These are phyloP conservation scores for Mormyrops attenuatus DNA, from an alignment of 2,797 vertebrate genomes.

Conservation along the genomic window DNA sequence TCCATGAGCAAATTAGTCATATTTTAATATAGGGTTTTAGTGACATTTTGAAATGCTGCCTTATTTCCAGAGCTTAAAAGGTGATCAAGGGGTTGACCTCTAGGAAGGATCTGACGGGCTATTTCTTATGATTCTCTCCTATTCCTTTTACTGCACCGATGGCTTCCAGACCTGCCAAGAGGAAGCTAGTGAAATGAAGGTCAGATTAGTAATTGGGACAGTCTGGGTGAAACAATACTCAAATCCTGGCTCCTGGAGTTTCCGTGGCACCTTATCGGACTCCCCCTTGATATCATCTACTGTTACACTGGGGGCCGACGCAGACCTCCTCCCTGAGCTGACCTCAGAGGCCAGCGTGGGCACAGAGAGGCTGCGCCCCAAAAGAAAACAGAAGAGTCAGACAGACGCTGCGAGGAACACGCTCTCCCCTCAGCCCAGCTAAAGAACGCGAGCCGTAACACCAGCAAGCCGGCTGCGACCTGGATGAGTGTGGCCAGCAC, in stretches of 20 bases:
- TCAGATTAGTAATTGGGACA: slow-evolving; percentile 21
- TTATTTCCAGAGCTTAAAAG: slow-evolving; percentile 32
- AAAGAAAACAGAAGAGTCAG: slow-evolving; percentile 35
- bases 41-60: slow-evolving; percentile 30
- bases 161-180: slow-evolving; percentile 8
- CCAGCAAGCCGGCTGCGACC: slow-evolving; percentile 39
- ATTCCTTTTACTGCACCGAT: slow-evolving; percentile 16
- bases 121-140: slow-evolving; percentile 29
- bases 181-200: slow-evolving; percentile 17
- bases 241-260: background rate
- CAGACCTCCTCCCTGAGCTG: slow-evolving; percentile 20
- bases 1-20: slow-evolving; percentile 18
- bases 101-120: slow-evolving; percentile 30
- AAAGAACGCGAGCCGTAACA: slow-evolving; percentile 46
- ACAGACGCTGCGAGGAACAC: slow-evolving; percentile 32
- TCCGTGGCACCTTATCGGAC: background rate
- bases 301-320: background rate
- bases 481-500: background rate
- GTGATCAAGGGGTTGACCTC: slow-evolving; percentile 35
- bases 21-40: slow-evolving; percentile 28
- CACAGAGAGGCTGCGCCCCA: background rate
- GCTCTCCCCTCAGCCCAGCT: slow-evolving; percentile 14
- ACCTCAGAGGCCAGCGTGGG: slow-evolving; percentile 20
- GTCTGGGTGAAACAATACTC: slow-evolving; percentile 30
- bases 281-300: background rate